A percentile compares a stretch with the other conserved stretches of the same genome.
phyloP scores from a whole-genome alignment of 2,797 vertebrate species.

The Typhlichthys eigenmanni region DNA sequence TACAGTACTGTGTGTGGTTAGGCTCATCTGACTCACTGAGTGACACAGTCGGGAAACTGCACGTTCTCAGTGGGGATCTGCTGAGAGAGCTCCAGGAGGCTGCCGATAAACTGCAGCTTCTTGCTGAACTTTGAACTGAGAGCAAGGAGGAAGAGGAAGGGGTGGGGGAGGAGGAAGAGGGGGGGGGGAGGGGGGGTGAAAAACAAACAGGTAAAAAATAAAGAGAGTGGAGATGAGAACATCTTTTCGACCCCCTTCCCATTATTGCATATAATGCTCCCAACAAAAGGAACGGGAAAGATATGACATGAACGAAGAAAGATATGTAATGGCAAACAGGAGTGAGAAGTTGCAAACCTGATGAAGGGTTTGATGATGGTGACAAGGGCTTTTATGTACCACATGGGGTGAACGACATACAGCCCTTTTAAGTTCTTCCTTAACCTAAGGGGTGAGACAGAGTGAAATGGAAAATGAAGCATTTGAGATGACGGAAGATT shows the following conservation, averaged over 20 bases:
- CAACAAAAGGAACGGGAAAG: background rate
- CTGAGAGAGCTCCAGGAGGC: conserved; percentile 68
- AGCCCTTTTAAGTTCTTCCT: conserved; percentile 82
- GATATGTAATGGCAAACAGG: background rate
- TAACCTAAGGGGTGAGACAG: conserved; percentile 60
- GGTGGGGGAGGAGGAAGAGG: background rate
- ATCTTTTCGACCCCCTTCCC: too few species aligned
- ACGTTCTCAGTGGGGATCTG: conserved; percentile 76
- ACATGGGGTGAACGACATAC: conserved; percentile 80
- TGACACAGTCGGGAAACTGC: conserved; percentile 79
- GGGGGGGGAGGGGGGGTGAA: background rate
- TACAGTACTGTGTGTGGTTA: background rate
- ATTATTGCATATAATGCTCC: background rate
- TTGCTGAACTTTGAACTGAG: conserved; percentile 83
- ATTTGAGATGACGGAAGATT: background rate
- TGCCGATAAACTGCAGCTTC: conserved; percentile 79
- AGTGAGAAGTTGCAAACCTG: conserved; percentile 67
- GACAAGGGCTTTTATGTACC: conserved; percentile 81
- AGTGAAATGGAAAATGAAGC: background rate
- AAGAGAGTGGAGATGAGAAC: background rate
- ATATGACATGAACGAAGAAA: background rate
- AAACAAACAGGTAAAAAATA: background rate
- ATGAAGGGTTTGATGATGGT: conserved; percentile 84
- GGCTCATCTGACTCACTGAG: conserved; percentile 70
- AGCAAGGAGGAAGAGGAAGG: background rate